Base-by-base conservation (phyloP, 2,113 vertebrate genomes). In the Rhinoptilus africanus region DNA sequence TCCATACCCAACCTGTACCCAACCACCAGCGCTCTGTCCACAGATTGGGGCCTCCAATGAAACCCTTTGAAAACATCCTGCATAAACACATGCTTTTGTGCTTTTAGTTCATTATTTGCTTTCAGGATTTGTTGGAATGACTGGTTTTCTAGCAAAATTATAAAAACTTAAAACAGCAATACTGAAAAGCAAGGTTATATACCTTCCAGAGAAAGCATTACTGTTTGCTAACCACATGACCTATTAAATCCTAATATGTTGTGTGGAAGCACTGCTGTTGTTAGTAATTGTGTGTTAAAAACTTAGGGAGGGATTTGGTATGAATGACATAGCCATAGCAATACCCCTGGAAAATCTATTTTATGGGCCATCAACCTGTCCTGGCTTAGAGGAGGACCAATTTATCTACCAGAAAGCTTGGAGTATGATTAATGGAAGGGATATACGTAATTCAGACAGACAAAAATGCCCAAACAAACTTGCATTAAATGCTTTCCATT, bases 331-430 rank as follows among this genome's bases (percentile, higher is more conserved):
- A 48, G 17, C 43, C 57, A 69, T 4, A 84, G 67, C 30, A 86
- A 59, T 59, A 93, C 89, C 64, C 64, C 59, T 77, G 54, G 64
- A 87, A 95, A 89, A 83, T 92, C 76, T 89, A 77, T 89, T 97
- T 96, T 96, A 91, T 74, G 45, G 43, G n/a, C 56, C 50, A 95
- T 77, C 88, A 94, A 89, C 57, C 88, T 91, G 68, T 92, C 80
- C 84, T 83, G n/a, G 34, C 5, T 11, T 59, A 34, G 37, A 93
- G 71, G 12, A 94, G 45, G 86, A 85, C 35, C 92, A 54, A 66
- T 93, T 92, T 92, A 64, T 92, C 88, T 84, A 69, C 23, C 41
- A 84, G 78, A 95, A 97, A 87, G 27, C 39, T 69, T 78, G 24
- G 9, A 45, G 32, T 37, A 66, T 84, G 91, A 96, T 85, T 92